These are phyloP conservation scores for Lepidocyrtinus sp. DNA, from an alignment of 2,888 invertebrate genomes.

Conservation along the genomic window DNA sequence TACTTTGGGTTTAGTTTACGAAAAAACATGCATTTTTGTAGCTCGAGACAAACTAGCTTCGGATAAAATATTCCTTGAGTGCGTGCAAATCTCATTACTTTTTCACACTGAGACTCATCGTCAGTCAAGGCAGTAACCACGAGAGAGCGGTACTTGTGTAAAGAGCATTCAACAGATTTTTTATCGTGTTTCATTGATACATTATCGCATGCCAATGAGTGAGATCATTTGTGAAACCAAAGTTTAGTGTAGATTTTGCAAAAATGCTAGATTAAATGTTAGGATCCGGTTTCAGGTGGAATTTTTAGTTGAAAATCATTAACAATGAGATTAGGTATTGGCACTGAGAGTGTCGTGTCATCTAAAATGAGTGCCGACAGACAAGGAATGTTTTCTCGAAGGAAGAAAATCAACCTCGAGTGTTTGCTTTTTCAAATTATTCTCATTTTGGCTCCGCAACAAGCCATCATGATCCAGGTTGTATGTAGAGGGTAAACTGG, in stretches of 20 bases:
- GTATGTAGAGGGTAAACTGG: background rate
- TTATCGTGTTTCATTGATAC: background rate
- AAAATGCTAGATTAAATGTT: background rate
- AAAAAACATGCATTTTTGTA: too few species aligned
- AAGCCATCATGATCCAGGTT: background rate
- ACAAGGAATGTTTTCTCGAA: too few species aligned
- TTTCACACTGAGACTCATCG: background rate
- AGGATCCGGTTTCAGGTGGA: background rate
- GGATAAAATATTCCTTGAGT: too few species aligned
- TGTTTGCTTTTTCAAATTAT: too few species aligned
- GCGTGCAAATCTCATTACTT: too few species aligned
- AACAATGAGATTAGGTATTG: background rate
- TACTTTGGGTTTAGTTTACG: too few species aligned
- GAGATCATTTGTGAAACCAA: background rate
- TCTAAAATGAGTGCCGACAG: background rate
- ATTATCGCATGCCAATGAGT: background rate
- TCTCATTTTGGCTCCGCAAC: too few species aligned
- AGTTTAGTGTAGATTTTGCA: background rate
- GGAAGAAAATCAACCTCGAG: too few species aligned
- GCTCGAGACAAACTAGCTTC: too few species aligned
- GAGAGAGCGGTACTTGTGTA: background rate
- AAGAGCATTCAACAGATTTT: background rate
- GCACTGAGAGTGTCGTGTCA: background rate
- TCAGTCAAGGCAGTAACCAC: too few species aligned
- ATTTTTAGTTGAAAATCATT: background rate